phyloP scores from a whole-genome alignment of 2,888 invertebrate genomes.

The Oscheius sp. region DNA sequence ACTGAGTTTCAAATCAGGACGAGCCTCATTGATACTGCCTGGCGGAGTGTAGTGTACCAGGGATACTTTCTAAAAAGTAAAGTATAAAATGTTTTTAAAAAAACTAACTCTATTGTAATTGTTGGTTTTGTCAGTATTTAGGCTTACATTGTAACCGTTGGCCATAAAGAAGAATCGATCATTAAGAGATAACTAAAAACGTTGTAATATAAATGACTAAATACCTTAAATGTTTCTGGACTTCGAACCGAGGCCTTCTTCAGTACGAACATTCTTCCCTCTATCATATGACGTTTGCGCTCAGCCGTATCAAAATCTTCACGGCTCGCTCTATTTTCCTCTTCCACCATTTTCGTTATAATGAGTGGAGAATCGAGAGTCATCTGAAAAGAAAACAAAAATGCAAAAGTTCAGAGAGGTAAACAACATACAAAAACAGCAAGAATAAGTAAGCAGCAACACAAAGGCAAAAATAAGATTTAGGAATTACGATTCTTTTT shows the following conservation, averaged over 20 bases:
- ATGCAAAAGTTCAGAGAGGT: not conserved
- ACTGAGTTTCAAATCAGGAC: constrained; percentile 17
- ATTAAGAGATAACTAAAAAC: constrained; percentile 1
- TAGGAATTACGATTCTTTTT: too few species aligned
- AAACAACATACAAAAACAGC: not conserved
- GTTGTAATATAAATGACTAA: not conserved
- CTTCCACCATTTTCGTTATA: too few species aligned
- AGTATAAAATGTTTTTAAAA: not conserved
- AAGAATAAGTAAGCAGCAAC: too few species aligned
- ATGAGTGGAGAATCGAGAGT: not conserved
- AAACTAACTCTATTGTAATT: not conserved
- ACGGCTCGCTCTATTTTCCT: too few species aligned
- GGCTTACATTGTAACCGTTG: constrained; percentile 1
- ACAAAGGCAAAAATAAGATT: too few species aligned
- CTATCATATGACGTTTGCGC: not conserved
- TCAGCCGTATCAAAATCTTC: not conserved
- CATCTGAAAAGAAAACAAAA: not conserved
- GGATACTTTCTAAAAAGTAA: not conserved
- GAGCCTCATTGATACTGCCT: not conserved
- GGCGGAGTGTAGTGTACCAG: not conserved
- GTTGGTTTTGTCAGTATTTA: not conserved
- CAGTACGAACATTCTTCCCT: not conserved
- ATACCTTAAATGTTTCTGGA: not conserved
- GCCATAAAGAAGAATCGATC: constrained; percentile 11
- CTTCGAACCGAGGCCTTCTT: not conserved